Base-by-base conservation (phyloP, 2,888 invertebrate genomes). In the Eurytoma californica region DNA sequence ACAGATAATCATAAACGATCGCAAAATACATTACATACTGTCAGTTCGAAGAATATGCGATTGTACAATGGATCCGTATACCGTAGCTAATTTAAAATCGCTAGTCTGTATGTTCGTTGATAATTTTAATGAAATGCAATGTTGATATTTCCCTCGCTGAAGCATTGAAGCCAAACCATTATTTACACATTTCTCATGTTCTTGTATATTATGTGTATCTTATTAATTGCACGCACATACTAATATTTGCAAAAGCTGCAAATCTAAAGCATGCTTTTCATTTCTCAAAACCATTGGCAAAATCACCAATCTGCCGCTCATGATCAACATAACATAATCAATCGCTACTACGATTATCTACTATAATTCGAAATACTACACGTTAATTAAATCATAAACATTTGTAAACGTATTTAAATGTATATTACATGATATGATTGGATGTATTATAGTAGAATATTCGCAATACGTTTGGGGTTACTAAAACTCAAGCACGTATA, bases 401-500 rank as follows among this genome's bases (percentile, higher is more conserved):
- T 9, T n/a, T 63, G 2, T 18, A 39, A 39, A 39, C n/a, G 39
- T 16, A 30, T 30, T 20, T 18, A 58, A 55, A 16, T 70, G 39
- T 24, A 39, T 55, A 5, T 55, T 7, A 47, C 28, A 55, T 13
- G 3, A 51, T 49, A 68, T 39, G 68, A 68, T 49, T 65, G 53
- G 58, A 70, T 79, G 70, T 9, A 79, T 60, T 72, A 76, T 72
- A 39, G 70, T 79, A 72, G 72, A 47, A 30, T 66, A 67, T 9
- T 51, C 30, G 57, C 47, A 76, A 57, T 57, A 51, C 49, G 51
- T 51, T 61, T 80, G 61, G 28, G 24, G 24, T 39, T 57, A 68
- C 49, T 72, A 73, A 67, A 67, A 60, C 66, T 61, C 24, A 3
- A 65, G 75, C 78, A 81, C 78, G 81, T 60, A 49, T 69, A 60